phyloP scores from a whole-genome alignment of 2,888 invertebrate genomes.

The Encarsia formosa region DNA sequence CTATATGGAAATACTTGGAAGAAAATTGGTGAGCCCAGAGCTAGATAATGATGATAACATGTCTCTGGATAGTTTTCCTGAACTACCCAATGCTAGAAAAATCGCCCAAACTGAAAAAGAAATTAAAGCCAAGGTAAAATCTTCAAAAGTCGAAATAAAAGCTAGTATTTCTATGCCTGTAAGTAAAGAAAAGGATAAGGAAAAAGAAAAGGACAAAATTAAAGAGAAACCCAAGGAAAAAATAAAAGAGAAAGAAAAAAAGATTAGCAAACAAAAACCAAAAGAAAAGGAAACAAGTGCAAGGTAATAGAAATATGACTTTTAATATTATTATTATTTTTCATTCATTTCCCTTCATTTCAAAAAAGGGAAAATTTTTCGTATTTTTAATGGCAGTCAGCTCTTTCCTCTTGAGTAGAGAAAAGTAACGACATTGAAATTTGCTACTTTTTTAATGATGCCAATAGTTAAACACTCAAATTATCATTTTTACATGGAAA shows the following conservation, averaged over 20 bases:
- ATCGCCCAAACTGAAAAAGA: slow-evolving; percentile 61
- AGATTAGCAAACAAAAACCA: slow-evolving; percentile 9
- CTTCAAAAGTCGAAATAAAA: neutral
- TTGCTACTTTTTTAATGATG: no score
- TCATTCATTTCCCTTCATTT: no score
- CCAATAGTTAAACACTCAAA: no score
- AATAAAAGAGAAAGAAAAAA: slow-evolving; percentile 7
- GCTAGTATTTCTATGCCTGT: neutral
- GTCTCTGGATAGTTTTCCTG: slow-evolving; percentile 65
- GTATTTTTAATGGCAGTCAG: no score
- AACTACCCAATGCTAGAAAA: slow-evolving; percentile 62
- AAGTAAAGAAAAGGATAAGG: neutral
- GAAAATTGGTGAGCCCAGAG: slow-evolving; percentile 63
- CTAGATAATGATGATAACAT: slow-evolving; percentile 61
- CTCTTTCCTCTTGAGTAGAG: no score
- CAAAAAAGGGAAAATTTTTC: no score
- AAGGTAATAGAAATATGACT: neutral
- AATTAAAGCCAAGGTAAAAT: slow-evolving; percentile 54
- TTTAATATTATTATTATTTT: no score
- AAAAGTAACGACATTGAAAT: no score
- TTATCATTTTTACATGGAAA: no score
- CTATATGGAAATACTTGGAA: slow-evolving; percentile 70
- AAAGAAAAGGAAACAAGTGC: slow-evolving; percentile 2
- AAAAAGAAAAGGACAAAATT: neutral
- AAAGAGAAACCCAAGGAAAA: slow-evolving; percentile 9